These are phyloP conservation scores for Scomber japonicus DNA, from an alignment of 2,113 vertebrate species.

Conservation along the genomic window DNA sequence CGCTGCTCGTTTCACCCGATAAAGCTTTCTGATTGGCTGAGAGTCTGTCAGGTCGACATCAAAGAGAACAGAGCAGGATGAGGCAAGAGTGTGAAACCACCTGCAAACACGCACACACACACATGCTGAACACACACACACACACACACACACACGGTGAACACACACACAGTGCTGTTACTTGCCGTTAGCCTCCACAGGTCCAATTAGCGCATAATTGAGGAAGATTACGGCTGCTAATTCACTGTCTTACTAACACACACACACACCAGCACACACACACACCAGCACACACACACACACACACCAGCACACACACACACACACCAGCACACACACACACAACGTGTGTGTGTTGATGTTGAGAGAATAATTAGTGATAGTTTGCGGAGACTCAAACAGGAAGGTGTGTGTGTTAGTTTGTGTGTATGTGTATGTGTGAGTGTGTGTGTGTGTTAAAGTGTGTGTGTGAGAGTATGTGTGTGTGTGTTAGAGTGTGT, in stretches of 20 bases:
- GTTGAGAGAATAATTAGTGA: constrained; percentile 62
- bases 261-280: constrained; percentile 27
- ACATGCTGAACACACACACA: background rate
- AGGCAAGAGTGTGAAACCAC: constrained; percentile 75
- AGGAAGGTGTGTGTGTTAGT: constrained; percentile 29
- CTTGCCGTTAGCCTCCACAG: constrained; percentile 60
- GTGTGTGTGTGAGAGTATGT: background rate
- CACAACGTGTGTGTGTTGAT: constrained; percentile 26
- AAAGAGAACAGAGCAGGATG: constrained; percentile 59
- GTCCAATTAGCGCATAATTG: constrained; percentile 78
- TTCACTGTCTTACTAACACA: constrained; percentile 58
- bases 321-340: constrained; percentile 12
- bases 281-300: constrained; percentile 3
- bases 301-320: constrained; percentile 35
- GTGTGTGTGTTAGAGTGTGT: background rate
- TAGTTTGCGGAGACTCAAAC: constrained; percentile 56
- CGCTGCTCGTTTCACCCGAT: constrained; percentile 19
- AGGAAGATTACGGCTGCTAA: constrained; percentile 71
- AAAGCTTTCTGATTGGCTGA: constrained; percentile 40
- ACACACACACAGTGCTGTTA: constrained; percentile 44
- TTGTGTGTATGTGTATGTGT: too few species aligned
- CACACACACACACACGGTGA: constrained; percentile 20
- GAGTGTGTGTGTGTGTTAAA: too few species aligned
- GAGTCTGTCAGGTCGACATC: constrained; percentile 58
- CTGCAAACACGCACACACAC: constrained; percentile 25